Base-by-base conservation (phyloP, 2,113 vertebrate species). In the Pterocles orientalis region DNA sequence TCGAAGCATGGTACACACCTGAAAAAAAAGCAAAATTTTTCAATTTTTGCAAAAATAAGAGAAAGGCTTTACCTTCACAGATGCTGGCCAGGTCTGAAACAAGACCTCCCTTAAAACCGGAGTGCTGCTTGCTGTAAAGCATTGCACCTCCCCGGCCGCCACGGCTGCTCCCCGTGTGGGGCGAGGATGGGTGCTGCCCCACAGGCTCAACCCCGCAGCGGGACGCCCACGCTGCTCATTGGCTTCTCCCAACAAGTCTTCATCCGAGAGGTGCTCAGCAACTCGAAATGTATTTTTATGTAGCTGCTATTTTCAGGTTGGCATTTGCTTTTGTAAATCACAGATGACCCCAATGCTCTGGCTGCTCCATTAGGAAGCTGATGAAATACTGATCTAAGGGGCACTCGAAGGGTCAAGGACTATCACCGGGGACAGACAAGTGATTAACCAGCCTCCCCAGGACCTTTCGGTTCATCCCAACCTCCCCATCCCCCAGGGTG, bases 101-200 rank as follows among this genome's bases (percentile, higher is more conserved):
- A 41, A 72, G 64, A 29, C 36, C 73, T 41, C 34, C 29, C 6
- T 6, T 28, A 36, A 47, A 58, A 15, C 21, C 54, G 1, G 4
- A 11, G 62, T 1, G 29, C 70, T 23, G 64, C 53, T 45, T 15
- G 28, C 69, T 57, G 41, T 16, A 5, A 10, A 61, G 50, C 60
- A 3, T 8, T 6, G 2, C 69, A 4, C 18, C 3, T 18, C 77
- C 48, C 57, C 1, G 0, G 36, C 6, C 0, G 1, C 48, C 26
- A 61, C 2, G 1, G 50, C 23, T 8, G 15, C 48, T 69, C 41
- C 14, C 41, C 13, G 14, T 6, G 41, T 41, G 41, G 41, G 41
- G 41, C 14, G 41, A 41, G 41, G 41, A 41, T 41, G 41, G 41
- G 41, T 41, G 41, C 41, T 41, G 41, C n/a, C 83, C 16, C 62